These are phyloP conservation scores for Varanus komodoensis DNA, from an alignment of 2,113 vertebrate species.

Conservation along the genomic window DNA sequence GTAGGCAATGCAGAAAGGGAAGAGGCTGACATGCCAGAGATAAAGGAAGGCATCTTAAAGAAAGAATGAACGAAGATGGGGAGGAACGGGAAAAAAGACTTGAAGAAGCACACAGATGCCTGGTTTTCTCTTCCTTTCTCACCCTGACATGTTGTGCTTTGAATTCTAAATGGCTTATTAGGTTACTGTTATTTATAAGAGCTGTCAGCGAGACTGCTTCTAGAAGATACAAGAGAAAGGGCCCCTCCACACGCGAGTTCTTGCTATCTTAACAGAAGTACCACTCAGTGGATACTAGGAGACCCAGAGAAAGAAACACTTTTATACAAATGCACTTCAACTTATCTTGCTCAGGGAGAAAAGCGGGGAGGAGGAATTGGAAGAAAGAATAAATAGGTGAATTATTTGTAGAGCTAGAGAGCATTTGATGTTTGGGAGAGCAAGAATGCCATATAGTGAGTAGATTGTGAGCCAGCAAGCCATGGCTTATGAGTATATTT, in stretches of 20 bases:
- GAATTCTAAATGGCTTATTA: conserved; percentile 16
- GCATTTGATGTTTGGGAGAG: neutral
- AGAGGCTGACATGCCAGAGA: neutral
- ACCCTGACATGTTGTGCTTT: neutral
- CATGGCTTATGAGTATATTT: too few relatives aligned
- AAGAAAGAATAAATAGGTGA: conserved; percentile 30
- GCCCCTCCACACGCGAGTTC: neutral
- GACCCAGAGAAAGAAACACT: conserved; percentile 40
- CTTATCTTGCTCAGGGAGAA: conserved; percentile 16
- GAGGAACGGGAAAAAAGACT: neutral
- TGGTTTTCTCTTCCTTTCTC: neutral
- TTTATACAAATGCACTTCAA: neutral
- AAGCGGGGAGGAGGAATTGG: conserved; percentile 20
- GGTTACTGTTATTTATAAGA: conserved; percentile 13
- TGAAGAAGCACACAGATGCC: neutral
- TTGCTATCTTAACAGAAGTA: conserved; percentile 22
- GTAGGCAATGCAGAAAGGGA: neutral
- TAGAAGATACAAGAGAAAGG: neutral
- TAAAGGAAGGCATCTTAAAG: neutral
- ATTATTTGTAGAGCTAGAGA: neutral
- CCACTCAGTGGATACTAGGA: conserved; percentile 16
- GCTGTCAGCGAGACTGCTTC: neutral
- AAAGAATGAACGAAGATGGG: neutral
- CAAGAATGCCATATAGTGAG: neutral
- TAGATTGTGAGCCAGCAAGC: neutral